phyloP scores from a whole-genome alignment of 2,113 vertebrate species.

The Shinisaurus crocodilurus region DNA sequence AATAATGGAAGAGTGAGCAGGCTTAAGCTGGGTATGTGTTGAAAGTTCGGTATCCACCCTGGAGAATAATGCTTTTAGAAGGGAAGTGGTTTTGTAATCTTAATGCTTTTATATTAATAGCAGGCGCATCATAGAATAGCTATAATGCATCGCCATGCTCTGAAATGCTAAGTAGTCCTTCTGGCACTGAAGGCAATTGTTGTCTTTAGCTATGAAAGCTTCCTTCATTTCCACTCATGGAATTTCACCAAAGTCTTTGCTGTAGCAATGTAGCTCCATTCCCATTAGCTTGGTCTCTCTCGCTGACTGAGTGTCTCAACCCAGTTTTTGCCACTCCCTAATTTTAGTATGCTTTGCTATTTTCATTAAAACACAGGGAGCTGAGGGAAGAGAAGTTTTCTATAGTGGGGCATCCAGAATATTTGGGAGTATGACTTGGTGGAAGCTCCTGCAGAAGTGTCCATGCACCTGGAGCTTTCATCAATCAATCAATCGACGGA shows the following conservation, averaged over 20 bases:
- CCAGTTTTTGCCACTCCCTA: background rate
- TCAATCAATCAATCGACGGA: background rate
- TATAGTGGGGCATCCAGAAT: background rate
- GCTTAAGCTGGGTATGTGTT: background rate
- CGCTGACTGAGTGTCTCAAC: background rate
- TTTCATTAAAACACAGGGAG: background rate
- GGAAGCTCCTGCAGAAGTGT: background rate
- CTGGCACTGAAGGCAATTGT: background rate
- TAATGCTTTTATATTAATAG: background rate
- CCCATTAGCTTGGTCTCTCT: background rate
- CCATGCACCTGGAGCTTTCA: background rate
- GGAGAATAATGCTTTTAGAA: slow-evolving; percentile 3
- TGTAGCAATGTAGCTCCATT: background rate
- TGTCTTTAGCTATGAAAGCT: background rate
- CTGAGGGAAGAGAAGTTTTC: background rate
- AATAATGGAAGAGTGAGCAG: background rate
- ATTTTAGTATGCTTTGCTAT: background rate
- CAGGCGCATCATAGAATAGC: background rate
- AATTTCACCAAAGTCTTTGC: background rate
- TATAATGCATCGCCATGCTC: background rate
- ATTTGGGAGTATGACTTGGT: background rate
- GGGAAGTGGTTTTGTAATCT: background rate
- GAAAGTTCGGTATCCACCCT: background rate
- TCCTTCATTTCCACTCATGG: background rate
- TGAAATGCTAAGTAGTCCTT: background rate